Evolutionary conservation across 2,113 vertebrate species (phyloP).

Genomic region (Gobiocypris rarus): DNA sequence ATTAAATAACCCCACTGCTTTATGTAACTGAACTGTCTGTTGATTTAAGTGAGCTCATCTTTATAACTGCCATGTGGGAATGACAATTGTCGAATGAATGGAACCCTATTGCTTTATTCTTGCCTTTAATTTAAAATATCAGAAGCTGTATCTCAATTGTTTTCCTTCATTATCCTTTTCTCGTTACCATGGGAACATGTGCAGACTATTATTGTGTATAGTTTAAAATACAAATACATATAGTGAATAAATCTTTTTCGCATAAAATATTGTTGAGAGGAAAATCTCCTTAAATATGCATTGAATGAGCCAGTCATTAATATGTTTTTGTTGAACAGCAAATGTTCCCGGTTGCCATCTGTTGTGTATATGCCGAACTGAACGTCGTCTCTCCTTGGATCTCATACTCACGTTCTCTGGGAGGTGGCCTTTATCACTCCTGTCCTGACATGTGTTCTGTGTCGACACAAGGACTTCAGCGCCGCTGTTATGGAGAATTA

Average conservation of each 20-base stretch:
- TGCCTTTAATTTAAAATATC: slow-evolving; percentile 34
- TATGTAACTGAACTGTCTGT: neutral
- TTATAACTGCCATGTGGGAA: slow-evolving; percentile 11
- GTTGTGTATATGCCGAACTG: slow-evolving; percentile 1
- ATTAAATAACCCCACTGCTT: slow-evolving; percentile 13
- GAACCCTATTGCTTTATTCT: slow-evolving; percentile 13
- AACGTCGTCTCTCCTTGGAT: slow-evolving; percentile 57
- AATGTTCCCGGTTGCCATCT: neutral
- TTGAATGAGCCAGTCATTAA: neutral
- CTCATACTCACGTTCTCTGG: slow-evolving; percentile 60
- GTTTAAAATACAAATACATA: neutral
- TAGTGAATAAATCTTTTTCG: neutral
- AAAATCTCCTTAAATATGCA: neutral
- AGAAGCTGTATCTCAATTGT: slow-evolving; percentile 31
- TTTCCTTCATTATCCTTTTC: slow-evolving; percentile 30
- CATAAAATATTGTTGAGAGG: neutral
- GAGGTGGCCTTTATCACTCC: slow-evolving; percentile 67
- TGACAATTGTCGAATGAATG: slow-evolving; percentile 16
- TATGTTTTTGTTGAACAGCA: neutral
- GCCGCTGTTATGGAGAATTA: slow-evolving; percentile 64
- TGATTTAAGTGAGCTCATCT: neutral
- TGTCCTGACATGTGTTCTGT: slow-evolving; percentile 70
- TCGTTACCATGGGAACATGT: slow-evolving; percentile 51
- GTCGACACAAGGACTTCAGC: slow-evolving; percentile 59
- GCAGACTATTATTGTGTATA: slow-evolving; percentile 28